Percentiles rank a stretch among this genome's conserved stretches.
These are phyloP conservation scores for Caenorhabditis sp. DNA, from an alignment of 2,888 invertebrate species.

Conservation along the genomic window DNA sequence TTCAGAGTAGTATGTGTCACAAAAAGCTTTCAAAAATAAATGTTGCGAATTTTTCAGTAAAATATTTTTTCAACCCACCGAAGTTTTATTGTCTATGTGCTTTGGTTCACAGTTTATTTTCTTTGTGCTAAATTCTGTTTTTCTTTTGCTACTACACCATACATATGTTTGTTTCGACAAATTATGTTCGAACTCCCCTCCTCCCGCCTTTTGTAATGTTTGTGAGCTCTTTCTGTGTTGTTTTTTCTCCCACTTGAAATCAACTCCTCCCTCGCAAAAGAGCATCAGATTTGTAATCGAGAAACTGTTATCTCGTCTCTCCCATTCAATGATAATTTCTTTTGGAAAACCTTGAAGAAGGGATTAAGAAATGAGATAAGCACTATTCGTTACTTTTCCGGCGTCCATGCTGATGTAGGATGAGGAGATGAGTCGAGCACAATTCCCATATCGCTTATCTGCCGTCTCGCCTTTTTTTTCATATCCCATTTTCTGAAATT, in stretches of 20 bases:
- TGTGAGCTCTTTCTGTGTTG: constrained; percentile 42
- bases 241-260: constrained; percentile 29
- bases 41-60: not conserved
- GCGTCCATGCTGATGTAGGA: constrained; percentile 13
- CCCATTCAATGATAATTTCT: not conserved
- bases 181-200: constrained; percentile 42
- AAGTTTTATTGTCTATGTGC: constrained; percentile 8
- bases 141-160: constrained; percentile 17
- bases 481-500: constrained; percentile 26
- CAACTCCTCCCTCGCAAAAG: constrained; percentile 1
- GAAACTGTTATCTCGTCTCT: not conserved
- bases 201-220: constrained; percentile 42
- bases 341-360: constrained; percentile 20
- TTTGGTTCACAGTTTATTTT: constrained; percentile 21
- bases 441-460: constrained; percentile 29
- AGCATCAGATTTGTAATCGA: not conserved
- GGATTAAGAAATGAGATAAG: constrained; percentile 34
- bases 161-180: constrained; percentile 61
- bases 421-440: constrained; percentile 11
- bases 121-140: constrained; percentile 6
- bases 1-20: not conserved
- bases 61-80: too few species aligned
- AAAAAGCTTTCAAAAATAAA: not conserved
- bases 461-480: not conserved
- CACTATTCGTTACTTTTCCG: constrained; percentile 18